Base-by-base conservation (phyloP, 2,797 vertebrate genomes). In the Taenioides sp. region DNA sequence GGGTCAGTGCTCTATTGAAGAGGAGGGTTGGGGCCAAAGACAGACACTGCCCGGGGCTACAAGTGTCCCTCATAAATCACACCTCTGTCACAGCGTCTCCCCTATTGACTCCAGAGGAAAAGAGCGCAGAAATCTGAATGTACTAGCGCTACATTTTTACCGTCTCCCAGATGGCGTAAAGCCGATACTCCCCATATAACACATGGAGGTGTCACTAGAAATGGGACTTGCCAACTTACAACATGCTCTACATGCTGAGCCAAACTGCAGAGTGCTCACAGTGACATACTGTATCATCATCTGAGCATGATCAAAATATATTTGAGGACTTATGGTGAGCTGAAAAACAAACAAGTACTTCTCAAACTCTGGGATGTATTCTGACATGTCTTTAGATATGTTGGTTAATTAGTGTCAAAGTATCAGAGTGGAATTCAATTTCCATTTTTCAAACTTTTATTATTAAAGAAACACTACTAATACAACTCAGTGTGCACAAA, bases 171-270 rank as follows among this genome's bases (percentile, higher is more conserved):
- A 88, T 86, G 84, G 84, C 80, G 61, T 67, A 20, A 63, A 70
- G 67, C 74, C 68, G 80, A 82, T 72, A 69, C 71, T 82, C 73
- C 16, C 69, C 67, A 73, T 80, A 61, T 83, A 77, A 76, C 73
- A 75, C 80, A 81, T 73, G 78, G 31, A 81, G 37, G 69, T 81
- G 84, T 87, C 84, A 80, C 64, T 77, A 60, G 75, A 74, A 80
- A 83, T 78, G 81, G 65, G 70, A 79, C 75, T 80, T 73, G 63
- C 69, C 73, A 79, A 54, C 73, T 64, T 75, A 69, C 72, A 69
- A 67, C 74, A 69, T 72, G 76, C 69, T 74, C 72, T 75, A 77
- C 79, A 77, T 34, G 67, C 70, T 60, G 69, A 69, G 67, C 82
- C 72, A 70, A 77, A 74, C 75, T 55, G 59, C 71, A 63, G 70